Evolutionary conservation across 2,888 invertebrate genomes (phyloP).

Genomic region (Xylota sylvarum): DNA sequence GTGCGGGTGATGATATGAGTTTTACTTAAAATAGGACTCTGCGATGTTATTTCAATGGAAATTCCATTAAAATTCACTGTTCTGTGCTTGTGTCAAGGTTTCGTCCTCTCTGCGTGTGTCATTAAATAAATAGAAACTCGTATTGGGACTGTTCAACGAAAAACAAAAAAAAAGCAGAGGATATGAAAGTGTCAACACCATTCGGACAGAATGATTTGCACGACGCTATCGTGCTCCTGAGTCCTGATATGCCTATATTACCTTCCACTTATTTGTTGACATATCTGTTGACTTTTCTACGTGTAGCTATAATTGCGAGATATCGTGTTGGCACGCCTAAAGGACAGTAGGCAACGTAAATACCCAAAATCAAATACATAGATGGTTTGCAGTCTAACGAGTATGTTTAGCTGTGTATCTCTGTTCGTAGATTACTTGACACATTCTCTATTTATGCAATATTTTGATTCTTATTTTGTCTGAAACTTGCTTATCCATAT

Average conservation of each 20-base stretch:
- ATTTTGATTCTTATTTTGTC: background rate
- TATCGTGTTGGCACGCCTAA: background rate
- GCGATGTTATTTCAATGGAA: background rate
- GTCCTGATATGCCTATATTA: background rate
- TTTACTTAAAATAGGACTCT: background rate
- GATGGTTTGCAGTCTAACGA: background rate
- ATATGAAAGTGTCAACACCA: constrained; percentile 7
- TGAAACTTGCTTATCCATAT: too few relatives aligned
- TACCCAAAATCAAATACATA: constrained; percentile 13
- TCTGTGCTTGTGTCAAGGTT: background rate
- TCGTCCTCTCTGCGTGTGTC: background rate
- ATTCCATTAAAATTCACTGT: background rate
- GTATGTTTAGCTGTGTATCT: background rate
- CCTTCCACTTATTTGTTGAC: constrained; percentile 8
- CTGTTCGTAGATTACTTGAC: background rate
- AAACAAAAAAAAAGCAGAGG: background rate
- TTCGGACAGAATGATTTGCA: constrained; percentile 10
- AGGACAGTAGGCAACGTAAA: background rate
- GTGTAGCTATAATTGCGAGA: background rate
- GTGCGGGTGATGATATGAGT: background rate
- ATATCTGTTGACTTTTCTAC: constrained; percentile 13
- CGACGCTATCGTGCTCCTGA: background rate
- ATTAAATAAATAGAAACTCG: constrained; percentile 1
- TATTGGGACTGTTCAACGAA: background rate
- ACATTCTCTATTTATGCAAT: background rate